Evolutionary conservation across 2,888 invertebrate species (phyloP), one percentile per base, ranked within the genome.

Genomic region (Agriopis marginaria): DNA sequence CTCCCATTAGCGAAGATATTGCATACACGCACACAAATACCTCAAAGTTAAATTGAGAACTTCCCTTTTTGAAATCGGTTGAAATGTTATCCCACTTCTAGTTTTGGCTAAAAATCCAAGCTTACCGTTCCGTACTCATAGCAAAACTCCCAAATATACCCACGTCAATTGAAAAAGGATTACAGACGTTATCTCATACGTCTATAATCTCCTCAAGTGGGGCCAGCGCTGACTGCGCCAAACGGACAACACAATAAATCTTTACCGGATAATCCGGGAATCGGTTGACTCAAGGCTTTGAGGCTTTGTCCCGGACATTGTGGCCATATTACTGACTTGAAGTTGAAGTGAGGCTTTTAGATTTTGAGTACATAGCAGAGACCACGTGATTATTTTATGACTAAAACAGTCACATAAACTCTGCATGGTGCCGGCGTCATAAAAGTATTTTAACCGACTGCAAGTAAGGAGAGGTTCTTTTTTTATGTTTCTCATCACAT

Each of bases 141-240:
- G 60, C 8, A 55, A 81, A 59, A 12, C 45, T 54, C 3, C 39
- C 61, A 50, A 70, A 63, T 54, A 64, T 58, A 65, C 75, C 75
- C 72, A 66, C 72, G 72, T 76, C 75, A 75, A 73, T 75, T 70
- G 70, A 72, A 77, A 72, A 69, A 65, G 75, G 76, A 74, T 75
- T 75, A 75, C 69, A 70, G 70, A 60, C 70, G 61, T 67, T 76
- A 74, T 75, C 76, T 74, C 23, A 64, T 68, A 72, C 69, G 77
- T 72, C 70, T 74, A 78, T 84, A 83, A 86, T 85, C 84, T 83
- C 75, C 77, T 75, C 79, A 81, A 84, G 83, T 80, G 80, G 81
- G 74, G 62, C 59, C 6, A 7, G 10, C 7, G 81, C 78, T 77
- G 79, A 79, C 75, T 77, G 67, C 44, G 76, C 75, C 70, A 45